Base-by-base conservation (phyloP, 2,888 invertebrate species). In the Phrixothrix hirtus region DNA sequence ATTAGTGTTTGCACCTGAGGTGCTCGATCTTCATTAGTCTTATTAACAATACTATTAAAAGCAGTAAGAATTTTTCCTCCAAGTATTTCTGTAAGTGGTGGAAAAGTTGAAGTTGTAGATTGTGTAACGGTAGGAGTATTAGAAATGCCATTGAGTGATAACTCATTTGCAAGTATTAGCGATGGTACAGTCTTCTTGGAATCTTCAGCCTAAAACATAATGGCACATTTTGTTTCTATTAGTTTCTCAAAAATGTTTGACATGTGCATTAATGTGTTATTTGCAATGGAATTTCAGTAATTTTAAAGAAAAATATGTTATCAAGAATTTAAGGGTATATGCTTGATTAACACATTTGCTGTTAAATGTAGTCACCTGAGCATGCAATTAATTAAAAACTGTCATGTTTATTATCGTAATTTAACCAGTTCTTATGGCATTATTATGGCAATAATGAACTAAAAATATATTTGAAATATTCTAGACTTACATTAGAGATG, bases 11-110 rank as follows among this genome's bases (percentile, higher is more conserved):
- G 59, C 46, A 61, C 55, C 61, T 61, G 60, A 38, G 57, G 15
- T 6, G 38, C 15, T 10, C 32, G 38, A 15, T 45, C 25, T 13
- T 38, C 78, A 68, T 78, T 56, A 9, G 66, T 64, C 37, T 63
- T 77, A 76, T 78, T 80, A 65, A 82, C 78, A 75, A 83, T 67
- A 56, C 65, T 79, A 77, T 80, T 81, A 75, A 79, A 80, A 61
- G 81, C 83, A 65, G 80, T 78, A 70, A 83, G 78, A 70, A 82
- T 78, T 78, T 79, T 82, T 75, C 80, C 81, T 75, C 81, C 80
- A 76, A 83, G 76, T 75, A 83, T 79, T 73, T 82, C 81, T 71
- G 80, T 79, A 76, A 83, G 73, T 72, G 79, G 79, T 70, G 82
- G 81, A 74, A 82, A 31, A 3, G 26, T 32, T n/a, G 29, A 13